Base-by-base conservation (phyloP, 2,888 invertebrate species). In the Dynastes maya region DNA sequence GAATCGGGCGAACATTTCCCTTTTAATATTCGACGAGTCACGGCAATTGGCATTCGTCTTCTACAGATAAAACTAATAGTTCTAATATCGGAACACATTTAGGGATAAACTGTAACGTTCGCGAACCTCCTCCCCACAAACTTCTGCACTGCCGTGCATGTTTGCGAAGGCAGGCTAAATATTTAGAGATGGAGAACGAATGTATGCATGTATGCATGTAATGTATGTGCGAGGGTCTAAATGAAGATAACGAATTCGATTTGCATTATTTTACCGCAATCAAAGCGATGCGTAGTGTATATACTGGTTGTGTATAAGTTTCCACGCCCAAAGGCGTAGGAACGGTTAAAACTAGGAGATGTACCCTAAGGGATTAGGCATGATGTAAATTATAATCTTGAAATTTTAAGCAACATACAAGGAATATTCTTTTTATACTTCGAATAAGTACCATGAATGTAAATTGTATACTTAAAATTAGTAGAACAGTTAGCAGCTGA, bases 241-340 rank as follows among this genome's bases (percentile, higher is more conserved):
- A 79, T 79, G 77, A 74, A 78, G 81, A 81, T 80, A 81, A 80
- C 80, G 71, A 80, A 80, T 79, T 81, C 81, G 81, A 81, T 81
- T 80, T 81, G 79, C 78, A 78, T 78, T 76, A 78, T 76, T 78
- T 68, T 68, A 70, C 72, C 72, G 22, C 72, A 72, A 72, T 6
- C n/a, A 61, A 72, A 72, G 58, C 58, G 16, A 29, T 45, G 49
- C 65, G n/a, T 45, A 29, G 9, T 16, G 67, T 49, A 49, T 67
- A 4, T 40, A 64, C 11, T 13, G 64, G n/a, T 64, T 6, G 40
- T 4, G 5, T 37, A 37, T 6, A 40, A 40, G 32, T 64, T 64
- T 37, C 64, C 64, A 13, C 37, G 32, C 64, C 64, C 40, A 64
- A 22, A 16, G 8, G 22, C 45, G 16, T 58, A 58, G 55, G 55